These are phyloP conservation scores for Hyposmocoma kahamanoa DNA, from an alignment of 1,140 invertebrate species.

Conservation along the genomic window DNA sequence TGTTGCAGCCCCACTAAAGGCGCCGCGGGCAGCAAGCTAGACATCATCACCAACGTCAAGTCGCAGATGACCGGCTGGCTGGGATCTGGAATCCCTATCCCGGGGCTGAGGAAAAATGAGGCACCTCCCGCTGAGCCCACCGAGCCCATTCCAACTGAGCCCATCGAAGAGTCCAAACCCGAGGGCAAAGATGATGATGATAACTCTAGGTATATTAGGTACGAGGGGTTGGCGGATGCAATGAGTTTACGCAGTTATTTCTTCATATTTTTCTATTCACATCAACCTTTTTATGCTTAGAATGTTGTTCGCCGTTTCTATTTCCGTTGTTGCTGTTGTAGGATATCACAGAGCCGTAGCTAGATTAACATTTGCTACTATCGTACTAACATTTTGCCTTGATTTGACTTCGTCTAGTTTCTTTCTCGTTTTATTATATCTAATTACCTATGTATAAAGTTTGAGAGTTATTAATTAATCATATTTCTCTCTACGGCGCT, in stretches of 20 bases:
- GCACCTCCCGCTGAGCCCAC: constrained; percentile 53
- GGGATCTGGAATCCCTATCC: constrained; percentile 80
- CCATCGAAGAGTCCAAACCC: constrained; percentile 64
- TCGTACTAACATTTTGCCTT: no score
- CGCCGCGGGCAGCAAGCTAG: constrained; percentile 78
- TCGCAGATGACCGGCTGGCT: constrained; percentile 87
- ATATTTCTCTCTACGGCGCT: no score
- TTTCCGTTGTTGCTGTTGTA: no score
- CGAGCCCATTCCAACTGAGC: constrained; percentile 66
- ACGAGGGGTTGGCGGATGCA: constrained; percentile 72
- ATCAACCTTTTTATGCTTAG: not conserved
- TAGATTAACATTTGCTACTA: no score
- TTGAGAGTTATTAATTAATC: no score
- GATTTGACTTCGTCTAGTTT: no score
- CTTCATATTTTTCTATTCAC: constrained; percentile 18
- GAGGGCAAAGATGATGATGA: constrained; percentile 85
- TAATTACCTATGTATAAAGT: no score
- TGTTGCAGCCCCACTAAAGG: constrained; percentile 78
- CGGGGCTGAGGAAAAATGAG: constrained; percentile 79
- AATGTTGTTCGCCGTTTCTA: not conserved
- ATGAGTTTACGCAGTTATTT: constrained; percentile 50
- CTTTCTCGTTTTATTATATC: no score
- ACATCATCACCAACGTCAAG: constrained; percentile 88
- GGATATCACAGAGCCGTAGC: no score
- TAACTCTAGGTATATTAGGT: constrained; percentile 85